A percentile compares a stretch with the other conserved stretches of the same genome.
Evolutionary conservation across 2,113 vertebrate genomes (phyloP).

Genomic region (Calyptommatus sinebrachiatus): DNA sequence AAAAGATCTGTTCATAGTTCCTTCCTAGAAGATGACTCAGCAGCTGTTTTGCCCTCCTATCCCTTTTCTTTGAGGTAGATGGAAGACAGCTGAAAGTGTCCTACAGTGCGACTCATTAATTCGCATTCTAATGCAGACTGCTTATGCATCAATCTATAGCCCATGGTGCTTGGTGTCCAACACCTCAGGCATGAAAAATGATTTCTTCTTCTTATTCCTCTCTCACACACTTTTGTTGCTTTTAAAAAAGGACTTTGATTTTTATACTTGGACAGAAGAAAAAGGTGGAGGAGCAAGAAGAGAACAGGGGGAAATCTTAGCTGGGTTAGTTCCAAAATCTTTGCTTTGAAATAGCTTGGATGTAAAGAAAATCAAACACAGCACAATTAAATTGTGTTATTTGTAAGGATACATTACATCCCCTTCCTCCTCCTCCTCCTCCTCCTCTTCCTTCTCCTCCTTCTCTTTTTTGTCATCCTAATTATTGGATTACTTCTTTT

Average conservation of each 20-base stretch:
- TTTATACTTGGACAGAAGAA: slow-evolving; percentile 18
- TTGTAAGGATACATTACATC: neutral
- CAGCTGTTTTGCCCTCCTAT: neutral
- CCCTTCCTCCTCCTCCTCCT: slow-evolving; percentile 21
- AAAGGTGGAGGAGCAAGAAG: neutral
- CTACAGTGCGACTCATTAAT: neutral
- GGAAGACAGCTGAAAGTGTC: neutral
- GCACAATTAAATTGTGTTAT: neutral
- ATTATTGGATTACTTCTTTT: slow-evolving; percentile 9
- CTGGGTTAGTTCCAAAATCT: slow-evolving; percentile 24
- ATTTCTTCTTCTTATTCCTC: neutral
- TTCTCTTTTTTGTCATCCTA: slow-evolving; percentile 16
- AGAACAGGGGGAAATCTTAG: slow-evolving; percentile 17
- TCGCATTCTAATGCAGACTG: slow-evolving; percentile 2
- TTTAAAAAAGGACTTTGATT: slow-evolving; percentile 13
- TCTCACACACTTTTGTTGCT: too few species aligned
- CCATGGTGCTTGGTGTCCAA: slow-evolving; percentile 3
- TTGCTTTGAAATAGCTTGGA: slow-evolving; percentile 32
- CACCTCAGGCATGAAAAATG: slow-evolving; percentile 9
- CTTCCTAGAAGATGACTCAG: slow-evolving; percentile 3
- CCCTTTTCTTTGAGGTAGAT: neutral
- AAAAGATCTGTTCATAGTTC: neutral
- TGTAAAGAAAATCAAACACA: slow-evolving; percentile 32
- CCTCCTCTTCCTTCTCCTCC: slow-evolving; percentile 13
- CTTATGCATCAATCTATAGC: neutral